Evolutionary conservation across 2,888 invertebrate species (phyloP).

Genomic region (Zhuqinia jingwanae): DNA sequence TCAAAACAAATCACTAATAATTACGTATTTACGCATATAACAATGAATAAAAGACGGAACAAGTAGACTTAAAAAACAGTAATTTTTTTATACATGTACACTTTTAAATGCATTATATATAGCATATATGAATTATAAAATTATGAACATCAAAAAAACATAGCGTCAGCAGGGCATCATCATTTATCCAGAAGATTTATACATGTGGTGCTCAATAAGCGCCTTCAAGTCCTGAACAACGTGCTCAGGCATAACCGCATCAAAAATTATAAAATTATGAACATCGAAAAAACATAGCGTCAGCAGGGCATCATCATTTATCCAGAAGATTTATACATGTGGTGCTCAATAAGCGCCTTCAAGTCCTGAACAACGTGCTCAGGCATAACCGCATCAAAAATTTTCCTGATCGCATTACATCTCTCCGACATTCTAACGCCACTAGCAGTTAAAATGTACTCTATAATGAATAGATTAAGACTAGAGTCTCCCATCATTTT

Average conservation of each 20-base stretch:
- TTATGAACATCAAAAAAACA: too few relatives aligned
- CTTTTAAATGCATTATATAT: too few relatives aligned
- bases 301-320: too few relatives aligned
- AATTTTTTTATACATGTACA: too few relatives aligned
- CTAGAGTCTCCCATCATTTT: slow-evolving; percentile 50
- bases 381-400: slow-evolving; percentile 70
- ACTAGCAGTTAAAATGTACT: slow-evolving; percentile 71
- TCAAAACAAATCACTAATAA: too few relatives aligned
- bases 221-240: slow-evolving; percentile 70
- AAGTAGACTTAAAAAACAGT: too few relatives aligned
- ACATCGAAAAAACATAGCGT: too few relatives aligned
- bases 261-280: too few relatives aligned
- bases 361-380: slow-evolving; percentile 69
- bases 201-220: slow-evolving; percentile 68
- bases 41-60: too few relatives aligned
- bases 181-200: slow-evolving; percentile 39
- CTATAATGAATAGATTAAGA: slow-evolving; percentile 60
- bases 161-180: too few relatives aligned
- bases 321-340: slow-evolving; percentile 58
- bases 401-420: slow-evolving; percentile 72
- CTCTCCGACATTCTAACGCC: slow-evolving; percentile 62
- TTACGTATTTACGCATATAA: too few relatives aligned
- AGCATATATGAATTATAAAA: too few relatives aligned
- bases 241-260: slow-evolving; percentile 62
- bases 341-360: slow-evolving; percentile 65